Base-by-base conservation (phyloP, 2,797 vertebrate genomes). In the Rhabdomys pumilio region DNA sequence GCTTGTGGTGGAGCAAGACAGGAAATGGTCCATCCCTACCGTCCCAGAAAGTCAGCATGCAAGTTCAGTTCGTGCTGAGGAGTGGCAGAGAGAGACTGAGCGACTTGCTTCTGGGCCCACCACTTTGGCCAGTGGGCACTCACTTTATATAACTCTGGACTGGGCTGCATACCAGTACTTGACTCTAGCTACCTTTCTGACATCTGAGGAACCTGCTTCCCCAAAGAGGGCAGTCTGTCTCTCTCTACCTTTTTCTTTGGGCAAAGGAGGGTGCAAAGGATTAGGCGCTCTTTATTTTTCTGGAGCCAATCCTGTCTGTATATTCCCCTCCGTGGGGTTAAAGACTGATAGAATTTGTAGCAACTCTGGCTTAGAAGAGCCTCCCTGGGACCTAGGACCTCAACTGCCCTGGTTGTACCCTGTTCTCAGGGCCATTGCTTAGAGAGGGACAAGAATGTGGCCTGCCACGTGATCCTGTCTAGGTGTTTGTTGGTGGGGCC, bases 201-300 rank as follows among this genome's bases (percentile, higher is more conserved):
- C 44, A 69, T 91, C 63, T 38, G 20, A 44, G 89, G 38, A 15
- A 50, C 41, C 67, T 77, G 22, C 38, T 65, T 84, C 80, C 94
- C 85, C 41, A n/a, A 79, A 83, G 83, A 91, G 76, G 12, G 59
- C 24, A 1, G 77, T 92, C 3, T 19, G 50, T 24, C 61, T 34
- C 31, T 44, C n/a, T 92, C 72, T 89, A 38, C n/a, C 77, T 79
- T 89, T 90, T 84, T 91, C 67, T 87, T 90, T 19, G 4, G 61
- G 65, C n/a, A 44, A 24, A 22, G 29, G 65, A 6, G 41, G 41
- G 9, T 50, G 88, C 0, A 13, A 77, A 65, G 69, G 38, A 22
- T 11, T 7, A 95, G 65, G 29, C 53, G n/a, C 55, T 50, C 86
- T 90, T 82, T 85, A 5, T 95, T 92, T 97, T 96, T 67, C 89